Percentiles rank a stretch among this genome's conserved stretches.
Evolutionary conservation across 2,113 vertebrate species (phyloP).

Genomic region (Hepsetus odoe): DNA sequence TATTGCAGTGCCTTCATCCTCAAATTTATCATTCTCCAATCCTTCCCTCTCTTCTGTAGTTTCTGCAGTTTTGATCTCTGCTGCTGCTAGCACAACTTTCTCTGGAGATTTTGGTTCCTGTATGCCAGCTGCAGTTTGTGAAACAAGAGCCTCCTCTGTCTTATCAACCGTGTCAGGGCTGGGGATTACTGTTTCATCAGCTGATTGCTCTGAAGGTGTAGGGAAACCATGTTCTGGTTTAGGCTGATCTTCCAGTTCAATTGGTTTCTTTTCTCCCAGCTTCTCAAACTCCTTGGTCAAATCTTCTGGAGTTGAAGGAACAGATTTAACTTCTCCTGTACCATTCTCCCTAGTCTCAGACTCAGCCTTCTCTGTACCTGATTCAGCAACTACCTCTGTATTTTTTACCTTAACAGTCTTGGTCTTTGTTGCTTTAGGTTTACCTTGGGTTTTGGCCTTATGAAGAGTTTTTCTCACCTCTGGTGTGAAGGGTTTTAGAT

Average conservation of each 20-base stretch:
- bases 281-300: constrained; percentile 87
- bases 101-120: constrained; percentile 59
- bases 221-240: constrained; percentile 47
- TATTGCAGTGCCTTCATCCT: constrained; percentile 72
- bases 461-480: constrained; percentile 96
- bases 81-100: constrained; percentile 59
- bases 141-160: constrained; percentile 16
- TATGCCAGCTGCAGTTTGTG: constrained; percentile 29
- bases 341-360: constrained; percentile 59
- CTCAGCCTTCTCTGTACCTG: constrained; percentile 45
- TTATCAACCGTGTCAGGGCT: constrained; percentile 30
- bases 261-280: constrained; percentile 70
- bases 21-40: constrained; percentile 68
- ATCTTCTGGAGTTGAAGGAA: constrained; percentile 84
- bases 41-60: constrained; percentile 53
- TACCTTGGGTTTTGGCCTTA: constrained; percentile 89
- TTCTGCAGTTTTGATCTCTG: constrained; percentile 59
- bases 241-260: constrained; percentile 49
- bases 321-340: constrained; percentile 68
- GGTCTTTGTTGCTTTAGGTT: constrained; percentile 81
- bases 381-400: constrained; percentile 65
- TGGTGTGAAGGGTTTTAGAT: constrained; percentile 93
- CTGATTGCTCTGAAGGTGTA: constrained; percentile 42
- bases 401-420: constrained; percentile 76
- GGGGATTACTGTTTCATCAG: constrained; percentile 50